Percentiles rank a stretch among this genome's conserved stretches.
These are phyloP conservation scores for Dolomedes plantarius DNA, from an alignment of 2,888 invertebrate genomes.

Conservation along the genomic window DNA sequence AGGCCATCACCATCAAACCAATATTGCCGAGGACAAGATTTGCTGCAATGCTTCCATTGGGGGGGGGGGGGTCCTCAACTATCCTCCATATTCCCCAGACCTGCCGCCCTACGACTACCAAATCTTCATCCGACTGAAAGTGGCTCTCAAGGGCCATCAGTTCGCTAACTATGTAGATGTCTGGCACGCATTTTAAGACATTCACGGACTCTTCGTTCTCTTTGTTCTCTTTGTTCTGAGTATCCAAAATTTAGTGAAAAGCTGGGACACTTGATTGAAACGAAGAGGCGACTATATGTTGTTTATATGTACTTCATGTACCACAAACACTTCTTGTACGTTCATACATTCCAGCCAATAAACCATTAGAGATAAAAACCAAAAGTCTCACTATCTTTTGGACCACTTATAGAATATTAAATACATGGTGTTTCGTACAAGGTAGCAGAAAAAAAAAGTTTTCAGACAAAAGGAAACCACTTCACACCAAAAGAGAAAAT, in stretches of 20 bases:
- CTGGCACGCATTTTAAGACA: neutral
- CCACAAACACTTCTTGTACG: neutral
- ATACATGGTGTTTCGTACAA: too few relatives aligned
- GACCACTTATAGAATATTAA: too few relatives aligned
- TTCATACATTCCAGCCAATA: too few relatives aligned
- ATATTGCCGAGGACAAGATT: too few relatives aligned
- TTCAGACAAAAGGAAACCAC: too few relatives aligned
- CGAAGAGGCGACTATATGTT: neutral
- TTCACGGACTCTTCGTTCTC: neutral
- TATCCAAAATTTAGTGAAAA: neutral
- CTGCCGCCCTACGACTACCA: slow-evolving; percentile 4
- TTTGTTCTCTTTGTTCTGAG: neutral
- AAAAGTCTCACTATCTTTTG: too few relatives aligned
- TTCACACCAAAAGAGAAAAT: too few relatives aligned
- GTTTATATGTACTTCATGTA: neutral
- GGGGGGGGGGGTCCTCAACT: neutral
- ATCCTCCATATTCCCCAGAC: slow-evolving; percentile 6
- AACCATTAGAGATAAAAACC: too few relatives aligned
- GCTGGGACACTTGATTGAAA: neutral
- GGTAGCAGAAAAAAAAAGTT: too few relatives aligned
- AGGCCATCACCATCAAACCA: too few relatives aligned
- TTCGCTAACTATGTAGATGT: neutral
- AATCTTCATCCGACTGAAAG: slow-evolving; percentile 11
- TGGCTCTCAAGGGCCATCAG: neutral
- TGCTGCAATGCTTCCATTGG: too few relatives aligned